phyloP scores from a whole-genome alignment of 2,113 vertebrate species.

The Poeciliopsis turrubarensis region DNA sequence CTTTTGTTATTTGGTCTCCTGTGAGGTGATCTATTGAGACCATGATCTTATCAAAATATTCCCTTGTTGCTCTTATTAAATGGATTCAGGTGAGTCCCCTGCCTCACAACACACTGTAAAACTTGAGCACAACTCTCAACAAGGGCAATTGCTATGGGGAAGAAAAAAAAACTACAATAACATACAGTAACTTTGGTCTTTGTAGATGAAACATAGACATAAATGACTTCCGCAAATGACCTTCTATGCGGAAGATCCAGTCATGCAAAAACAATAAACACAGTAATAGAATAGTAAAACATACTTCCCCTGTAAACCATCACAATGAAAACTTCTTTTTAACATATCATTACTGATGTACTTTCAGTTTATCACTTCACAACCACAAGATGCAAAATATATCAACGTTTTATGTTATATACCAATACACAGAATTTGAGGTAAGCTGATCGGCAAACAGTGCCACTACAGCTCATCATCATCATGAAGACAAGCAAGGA shows the following conservation, averaged over 20 bases:
- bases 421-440: too few species aligned
- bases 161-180: background rate
- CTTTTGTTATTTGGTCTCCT: background rate
- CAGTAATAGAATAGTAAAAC: background rate
- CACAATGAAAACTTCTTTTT: background rate
- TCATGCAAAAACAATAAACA: background rate
- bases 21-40: constrained; percentile 1
- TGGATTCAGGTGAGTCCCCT: background rate
- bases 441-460: too few species aligned
- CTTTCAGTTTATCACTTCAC: too few species aligned
- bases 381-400: too few species aligned
- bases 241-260: background rate
- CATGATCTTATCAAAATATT: constrained; percentile 12
- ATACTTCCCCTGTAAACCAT: background rate
- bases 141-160: background rate
- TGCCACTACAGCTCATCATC: too few species aligned
- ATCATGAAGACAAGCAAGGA: too few species aligned
- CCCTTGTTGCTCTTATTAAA: background rate
- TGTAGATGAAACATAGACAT: background rate
- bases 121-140: background rate
- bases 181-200: background rate
- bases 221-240: background rate
- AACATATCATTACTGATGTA: too few species aligned
- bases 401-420: too few species aligned
- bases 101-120: background rate